Conservation (phyloP, 2,888 invertebrate species). For the Dynastes hyllus region DNA sequence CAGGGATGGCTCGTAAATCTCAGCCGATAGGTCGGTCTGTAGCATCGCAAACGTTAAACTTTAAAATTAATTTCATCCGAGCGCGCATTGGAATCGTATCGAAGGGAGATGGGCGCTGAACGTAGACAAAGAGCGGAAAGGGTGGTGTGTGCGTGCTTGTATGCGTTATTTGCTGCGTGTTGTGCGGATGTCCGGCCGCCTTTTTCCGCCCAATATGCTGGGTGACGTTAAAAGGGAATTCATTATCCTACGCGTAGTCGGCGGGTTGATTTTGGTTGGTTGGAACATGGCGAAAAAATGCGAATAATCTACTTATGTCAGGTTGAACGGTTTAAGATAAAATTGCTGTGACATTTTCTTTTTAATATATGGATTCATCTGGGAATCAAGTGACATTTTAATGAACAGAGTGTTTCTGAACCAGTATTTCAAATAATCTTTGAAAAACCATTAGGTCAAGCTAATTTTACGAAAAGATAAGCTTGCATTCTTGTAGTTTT, state of each 20-base stretch:
- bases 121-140: not conserved
- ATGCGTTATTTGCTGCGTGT: not conserved
- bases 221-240: constrained; percentile 23
- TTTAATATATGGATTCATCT: not conserved
- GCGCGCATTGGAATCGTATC: constrained; percentile 34
- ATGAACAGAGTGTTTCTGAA: not conserved
- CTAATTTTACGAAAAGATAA: not conserved
- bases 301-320: constrained; percentile 23
- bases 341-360: not conserved
- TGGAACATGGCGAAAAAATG: not conserved
- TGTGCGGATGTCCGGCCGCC: constrained; percentile 31
- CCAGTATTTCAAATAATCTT: not conserved
- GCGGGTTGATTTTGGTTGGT: constrained; percentile 4
- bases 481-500: not conserved
- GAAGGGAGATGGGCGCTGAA: constrained; percentile 16
- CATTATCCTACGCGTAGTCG: constrained; percentile 18
- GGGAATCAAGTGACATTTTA: constrained; percentile 1
- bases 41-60: constrained; percentile 31
- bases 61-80: constrained; percentile 43
- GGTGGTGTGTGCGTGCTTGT: constrained; percentile 2
- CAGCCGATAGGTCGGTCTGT: not conserved
- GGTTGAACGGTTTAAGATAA: constrained; percentile 16
- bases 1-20: constrained; percentile 36
- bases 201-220: constrained; percentile 38
- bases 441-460: not conserved